Percentiles rank a stretch among this genome's conserved stretches.
These are phyloP conservation scores for Tigriopus japonicus DNA, from an alignment of 1,140 invertebrate genomes.

Conservation along the genomic window DNA sequence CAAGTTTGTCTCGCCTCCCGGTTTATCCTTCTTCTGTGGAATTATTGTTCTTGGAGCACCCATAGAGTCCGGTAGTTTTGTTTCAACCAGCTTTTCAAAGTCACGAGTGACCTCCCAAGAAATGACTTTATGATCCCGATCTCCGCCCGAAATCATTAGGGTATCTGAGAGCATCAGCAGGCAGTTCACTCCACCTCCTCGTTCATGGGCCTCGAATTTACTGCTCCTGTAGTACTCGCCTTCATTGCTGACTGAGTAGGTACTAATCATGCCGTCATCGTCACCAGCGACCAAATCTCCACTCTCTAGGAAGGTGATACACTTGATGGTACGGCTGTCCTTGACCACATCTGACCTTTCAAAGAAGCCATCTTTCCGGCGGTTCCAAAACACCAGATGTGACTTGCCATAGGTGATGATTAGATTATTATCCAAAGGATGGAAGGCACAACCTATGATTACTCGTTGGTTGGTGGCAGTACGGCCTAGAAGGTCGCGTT, in stretches of 20 bases:
- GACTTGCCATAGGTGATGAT: slow-evolving; percentile 82
- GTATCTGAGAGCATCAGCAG: slow-evolving; percentile 71
- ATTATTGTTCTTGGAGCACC: slow-evolving; percentile 70
- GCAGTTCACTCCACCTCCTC: slow-evolving; percentile 62
- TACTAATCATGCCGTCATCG: slow-evolving; percentile 77
- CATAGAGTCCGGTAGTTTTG: slow-evolving; percentile 61
- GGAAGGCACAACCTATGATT: slow-evolving; percentile 69
- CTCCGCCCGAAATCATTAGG: slow-evolving; percentile 67
- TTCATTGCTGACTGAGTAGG: slow-evolving; percentile 73
- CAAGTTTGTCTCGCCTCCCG: slow-evolving; percentile 65
- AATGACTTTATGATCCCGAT: slow-evolving; percentile 67
- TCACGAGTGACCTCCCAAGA: slow-evolving; percentile 79
- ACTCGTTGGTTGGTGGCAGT: slow-evolving; percentile 72
- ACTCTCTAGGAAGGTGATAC: slow-evolving; percentile 75
- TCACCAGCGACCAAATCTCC: slow-evolving; percentile 85
- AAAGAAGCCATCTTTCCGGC: slow-evolving; percentile 67
- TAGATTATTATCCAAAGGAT: slow-evolving; percentile 76
- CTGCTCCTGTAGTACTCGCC: slow-evolving; percentile 66
- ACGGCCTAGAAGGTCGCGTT: slow-evolving; percentile 46
- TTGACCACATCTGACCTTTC: slow-evolving; percentile 69
- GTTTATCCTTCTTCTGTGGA: slow-evolving; percentile 47
- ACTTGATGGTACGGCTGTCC: slow-evolving; percentile 37
- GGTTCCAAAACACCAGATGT: slow-evolving; percentile 78
- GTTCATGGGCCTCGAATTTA: slow-evolving; percentile 71
- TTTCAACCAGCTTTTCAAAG: slow-evolving; percentile 71